Percentiles rank a stretch among this genome's conserved stretches.
phyloP scores from a whole-genome alignment of 1,140 invertebrate species.

The Drosophila insularis region DNA sequence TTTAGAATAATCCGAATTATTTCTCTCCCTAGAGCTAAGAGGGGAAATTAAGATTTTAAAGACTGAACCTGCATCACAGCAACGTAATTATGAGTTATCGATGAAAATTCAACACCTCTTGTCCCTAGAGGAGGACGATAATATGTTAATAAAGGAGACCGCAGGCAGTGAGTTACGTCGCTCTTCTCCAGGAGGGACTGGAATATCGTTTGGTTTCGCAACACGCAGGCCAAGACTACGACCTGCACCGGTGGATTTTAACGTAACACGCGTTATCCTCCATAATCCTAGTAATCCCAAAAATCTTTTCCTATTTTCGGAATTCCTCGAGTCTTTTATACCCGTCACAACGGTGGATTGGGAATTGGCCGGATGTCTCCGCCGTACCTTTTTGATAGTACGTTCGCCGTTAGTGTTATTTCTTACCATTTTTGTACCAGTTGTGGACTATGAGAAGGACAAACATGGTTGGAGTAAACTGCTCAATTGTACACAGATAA shows the following conservation, averaged over 20 bases:
- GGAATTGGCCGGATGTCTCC: conserved; percentile 16
- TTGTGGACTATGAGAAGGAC: conserved; percentile 40
- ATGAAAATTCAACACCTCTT: neutral
- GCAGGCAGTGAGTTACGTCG: neutral
- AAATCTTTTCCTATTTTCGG: conserved; percentile 35
- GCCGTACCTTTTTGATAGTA: conserved; percentile 15
- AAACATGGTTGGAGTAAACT: conserved; percentile 66
- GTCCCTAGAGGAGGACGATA: conserved; percentile 31
- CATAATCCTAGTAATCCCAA: conserved; percentile 32
- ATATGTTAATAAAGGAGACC: conserved; percentile 29
- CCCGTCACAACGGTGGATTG: conserved; percentile 32
- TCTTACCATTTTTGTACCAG: conserved; percentile 34
- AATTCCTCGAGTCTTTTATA: conserved; percentile 32
- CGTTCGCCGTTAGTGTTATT: conserved; percentile 28
- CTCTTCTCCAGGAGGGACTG: neutral
- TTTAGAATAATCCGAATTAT: neutral
- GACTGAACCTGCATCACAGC: accelerated
- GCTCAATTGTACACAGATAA: conserved; percentile 56
- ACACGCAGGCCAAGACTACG: conserved; percentile 4
- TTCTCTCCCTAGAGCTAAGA: conserved; percentile 32
- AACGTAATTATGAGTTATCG: neutral
- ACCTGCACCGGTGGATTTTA: conserved; percentile 12
- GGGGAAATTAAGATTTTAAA: conserved; percentile 22
- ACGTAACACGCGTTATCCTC: conserved; percentile 22
- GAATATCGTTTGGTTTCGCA: neutral